Percentiles rank a stretch among this genome's conserved stretches.
Conservation (phyloP, 1,140 invertebrate genomes). For the Apis dorsata region DNA sequence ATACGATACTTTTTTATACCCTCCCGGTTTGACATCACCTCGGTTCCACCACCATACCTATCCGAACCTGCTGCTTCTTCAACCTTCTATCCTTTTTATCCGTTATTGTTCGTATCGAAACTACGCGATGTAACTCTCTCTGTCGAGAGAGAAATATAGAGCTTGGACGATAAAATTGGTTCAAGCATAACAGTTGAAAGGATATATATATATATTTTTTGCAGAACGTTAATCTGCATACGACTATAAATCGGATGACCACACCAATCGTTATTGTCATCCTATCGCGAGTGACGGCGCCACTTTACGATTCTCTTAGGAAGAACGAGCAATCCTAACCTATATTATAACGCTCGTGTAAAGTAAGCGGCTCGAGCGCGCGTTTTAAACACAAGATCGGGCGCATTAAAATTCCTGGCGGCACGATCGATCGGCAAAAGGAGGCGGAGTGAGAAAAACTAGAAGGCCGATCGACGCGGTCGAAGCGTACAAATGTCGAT, state of each 20-base stretch:
- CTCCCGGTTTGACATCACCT: conserved; percentile 33
- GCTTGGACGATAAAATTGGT: neutral
- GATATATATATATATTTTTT: too few species aligned
- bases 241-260: neutral
- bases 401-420: conserved; percentile 1
- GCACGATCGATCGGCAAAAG: neutral
- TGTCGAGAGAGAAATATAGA: neutral
- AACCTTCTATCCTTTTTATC: neutral
- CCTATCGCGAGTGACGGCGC: too few species aligned
- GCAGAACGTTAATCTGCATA: too few species aligned
- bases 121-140: neutral
- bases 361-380: too few species aligned
- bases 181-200: neutral
- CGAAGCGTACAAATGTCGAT: neutral
- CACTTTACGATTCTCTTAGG: neutral
- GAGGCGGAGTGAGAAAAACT: neutral
- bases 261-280: neutral
- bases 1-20: conserved; percentile 62
- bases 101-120: neutral
- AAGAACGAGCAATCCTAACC: neutral
- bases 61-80: neutral
- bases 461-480: neutral
- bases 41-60: neutral
- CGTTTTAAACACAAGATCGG: neutral
- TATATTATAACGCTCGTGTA: neutral